Evolutionary conservation across 1,140 invertebrate genomes (phyloP), one percentile per base, ranked within the genome.

Genomic region (Aphidius ervi): DNA sequence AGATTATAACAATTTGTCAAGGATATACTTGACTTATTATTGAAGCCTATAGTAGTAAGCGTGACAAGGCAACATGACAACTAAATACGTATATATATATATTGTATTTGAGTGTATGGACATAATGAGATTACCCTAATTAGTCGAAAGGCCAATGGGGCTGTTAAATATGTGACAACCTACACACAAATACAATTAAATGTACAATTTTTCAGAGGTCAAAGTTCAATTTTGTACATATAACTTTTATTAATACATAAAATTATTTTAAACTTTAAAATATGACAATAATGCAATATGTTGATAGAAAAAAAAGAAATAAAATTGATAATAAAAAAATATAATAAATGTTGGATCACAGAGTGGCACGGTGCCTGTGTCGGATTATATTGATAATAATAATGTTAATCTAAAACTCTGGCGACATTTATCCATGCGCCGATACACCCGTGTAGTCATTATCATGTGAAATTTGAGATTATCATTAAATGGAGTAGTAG

Each of bases 51-150:
- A 31, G 23, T 31, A 31, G 2, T 48, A 62, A 58, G 42, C 61
- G 42, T 58, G 49, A 56, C 45, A 31, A 9, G 45, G 47, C 47
- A 31, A 43, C 55, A 56, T 23, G 40, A 45, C 40, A 56, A 56
- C 23, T 31, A 31, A 31, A 31, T 31, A 31, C 23, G 23, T 31
- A 31, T 1, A 31, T 31, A 23, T 23, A 31, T 31, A 31, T 31
- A 31, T 31, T 31, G 23, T 31, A 31, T 31, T 31, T 31, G 2
- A 31, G 23, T 31, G 23, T 31, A 31, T 31, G 4, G 23, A 31
- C 23, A 53, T 61, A 61, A 64, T 61, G 37, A 55, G 63, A 64
- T 64, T 64, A 61, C 59, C 63, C 61, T 58, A 64, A 64, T 64
- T 64, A 64, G 42, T 42, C 23, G 43, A 46, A 43, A 56, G 23